Conservation (phyloP, 2,888 invertebrate species). For the Oscheius onirici region DNA sequence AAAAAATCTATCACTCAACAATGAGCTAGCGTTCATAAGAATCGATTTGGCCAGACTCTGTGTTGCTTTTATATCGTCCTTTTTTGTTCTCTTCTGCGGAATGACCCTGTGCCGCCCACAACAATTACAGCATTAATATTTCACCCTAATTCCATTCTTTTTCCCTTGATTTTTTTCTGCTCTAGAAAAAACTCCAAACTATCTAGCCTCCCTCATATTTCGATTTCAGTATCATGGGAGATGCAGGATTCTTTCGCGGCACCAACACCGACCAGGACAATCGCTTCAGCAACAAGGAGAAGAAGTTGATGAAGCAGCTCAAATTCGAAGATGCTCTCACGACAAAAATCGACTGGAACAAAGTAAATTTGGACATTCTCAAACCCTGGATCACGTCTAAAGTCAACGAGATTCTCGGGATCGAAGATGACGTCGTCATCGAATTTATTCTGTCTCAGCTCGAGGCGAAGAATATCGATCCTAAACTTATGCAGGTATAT, state of each 20-base stretch:
- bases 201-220: no score
- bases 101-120: no score
- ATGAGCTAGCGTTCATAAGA: no score
- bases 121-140: no score
- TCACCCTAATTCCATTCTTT: no score
- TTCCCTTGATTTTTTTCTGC: no score
- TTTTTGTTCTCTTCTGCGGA: no score
- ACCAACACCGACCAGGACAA: conserved; percentile 98
- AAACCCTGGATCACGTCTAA: conserved; percentile 99
- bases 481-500: conserved; percentile 57
- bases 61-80: no score
- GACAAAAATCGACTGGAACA: conserved; percentile 96
- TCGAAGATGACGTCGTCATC: conserved; percentile 98
- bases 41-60: no score
- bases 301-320: conserved; percentile 98
- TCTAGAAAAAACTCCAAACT: no score
- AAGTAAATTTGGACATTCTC: conserved; percentile 94
- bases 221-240: conserved; percentile 39
- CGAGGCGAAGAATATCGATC: conserved; percentile 80
- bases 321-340: conserved; percentile 93
- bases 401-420: conserved; percentile 92
- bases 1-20: no score
- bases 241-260: conserved; percentile 76
- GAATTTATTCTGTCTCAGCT: conserved; percentile 98
- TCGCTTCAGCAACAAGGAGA: conserved; percentile 98